Base-by-base conservation (phyloP, 2,113 vertebrate species). In the Arizona elegans region DNA sequence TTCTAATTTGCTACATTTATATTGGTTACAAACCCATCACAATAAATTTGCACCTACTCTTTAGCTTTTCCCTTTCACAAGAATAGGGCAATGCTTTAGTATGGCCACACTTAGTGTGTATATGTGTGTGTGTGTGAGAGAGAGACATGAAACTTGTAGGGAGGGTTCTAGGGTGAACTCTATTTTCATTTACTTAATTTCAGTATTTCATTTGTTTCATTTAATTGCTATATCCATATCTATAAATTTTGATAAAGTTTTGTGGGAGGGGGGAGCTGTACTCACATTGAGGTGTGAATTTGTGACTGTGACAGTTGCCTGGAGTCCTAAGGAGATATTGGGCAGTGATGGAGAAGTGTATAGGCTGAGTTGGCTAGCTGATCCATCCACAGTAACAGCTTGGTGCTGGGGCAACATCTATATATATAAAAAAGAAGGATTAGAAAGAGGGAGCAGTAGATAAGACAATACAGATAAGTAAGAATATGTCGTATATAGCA, bases 271-370 rank as follows among this genome's bases (percentile, higher is more conserved):
- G 21, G 2, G 2, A 86, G 3, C 9, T 15, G 38, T 52, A 21
- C 99, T 97, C 92, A 99, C 99, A 0, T 97, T 98, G 96, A 99
- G 98, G 97, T 99, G 99, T 8, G 98, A 98, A 97, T 98, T 99
- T 95, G 98, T 97, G 94, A 97, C 97, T 26, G 98, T 97, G 97
- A 98, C 98, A 0, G 98, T 97, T 95, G 98, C 98, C 91, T 98
- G 99, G 93, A 99, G 98, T 92, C 99, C 99, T 97, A 99, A 96
- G 95, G 99, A 99, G 97, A 99, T 99, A 95, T 99, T 99, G 93
- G 99, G 99, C 95, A 99, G 97, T 59, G 99, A 99, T 0, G 99
- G 99, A 90, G 99, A 99, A 13, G 99, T 99, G 97, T 99, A 99
- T 94, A 99, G 98, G 94, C 98, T 99, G 94, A 99, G 98, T 90